Conservation (phyloP, 2,797 vertebrate genomes). For the Phataginus tricuspis region DNA sequence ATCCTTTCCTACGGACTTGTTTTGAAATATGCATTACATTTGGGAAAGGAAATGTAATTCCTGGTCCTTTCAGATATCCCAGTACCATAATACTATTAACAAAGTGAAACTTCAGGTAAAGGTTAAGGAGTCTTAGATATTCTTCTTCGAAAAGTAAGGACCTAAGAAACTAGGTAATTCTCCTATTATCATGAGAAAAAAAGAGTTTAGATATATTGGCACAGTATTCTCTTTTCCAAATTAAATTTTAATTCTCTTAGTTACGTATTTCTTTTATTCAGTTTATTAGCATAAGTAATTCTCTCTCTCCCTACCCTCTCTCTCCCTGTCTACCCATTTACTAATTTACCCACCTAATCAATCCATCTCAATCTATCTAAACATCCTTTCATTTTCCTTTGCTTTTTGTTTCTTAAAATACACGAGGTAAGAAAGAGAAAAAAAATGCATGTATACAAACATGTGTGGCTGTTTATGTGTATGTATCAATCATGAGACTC, state of each 20-base stretch:
- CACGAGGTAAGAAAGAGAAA: neutral
- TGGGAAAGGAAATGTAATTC: neutral
- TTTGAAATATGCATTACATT: neutral
- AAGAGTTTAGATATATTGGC: neutral
- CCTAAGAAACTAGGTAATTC: neutral
- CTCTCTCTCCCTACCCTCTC: fast-evolving
- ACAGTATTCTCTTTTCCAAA: neutral
- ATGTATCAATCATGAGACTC: neutral
- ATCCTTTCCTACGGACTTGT: neutral
- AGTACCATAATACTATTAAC: neutral
- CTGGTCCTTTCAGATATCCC: neutral
- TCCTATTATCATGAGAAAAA: neutral
- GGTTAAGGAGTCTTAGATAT: neutral
- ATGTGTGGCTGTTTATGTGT: neutral
- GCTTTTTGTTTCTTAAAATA: neutral
- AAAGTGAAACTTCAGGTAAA: neutral
- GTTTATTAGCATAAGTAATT: neutral
- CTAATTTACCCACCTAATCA: neutral
- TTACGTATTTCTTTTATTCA: neutral
- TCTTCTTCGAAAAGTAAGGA: neutral
- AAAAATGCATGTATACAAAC: neutral
- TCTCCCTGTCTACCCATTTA: neutral
- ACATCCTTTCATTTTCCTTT: neutral
- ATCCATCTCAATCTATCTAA: neutral
- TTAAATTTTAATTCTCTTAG: neutral